phyloP scores from a whole-genome alignment of 2,797 vertebrate genomes.

The Typhlichthys eigenmanni region DNA sequence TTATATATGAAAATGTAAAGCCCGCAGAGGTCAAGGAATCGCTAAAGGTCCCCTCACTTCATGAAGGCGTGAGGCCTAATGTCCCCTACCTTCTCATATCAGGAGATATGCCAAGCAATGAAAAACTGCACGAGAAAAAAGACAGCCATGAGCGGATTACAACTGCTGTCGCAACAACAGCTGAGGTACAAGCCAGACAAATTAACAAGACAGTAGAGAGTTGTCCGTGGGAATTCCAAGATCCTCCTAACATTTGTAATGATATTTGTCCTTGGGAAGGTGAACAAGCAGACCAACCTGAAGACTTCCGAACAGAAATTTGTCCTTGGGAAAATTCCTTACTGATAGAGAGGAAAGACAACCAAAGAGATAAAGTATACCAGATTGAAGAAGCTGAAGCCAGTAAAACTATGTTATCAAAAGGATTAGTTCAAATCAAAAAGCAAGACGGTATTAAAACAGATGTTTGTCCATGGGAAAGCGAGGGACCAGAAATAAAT shows the following conservation, averaged over 20 bases:
- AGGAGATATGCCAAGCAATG: slow-evolving; percentile 9
- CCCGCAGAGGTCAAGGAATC: slow-evolving; percentile 38
- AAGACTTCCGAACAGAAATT: slow-evolving; percentile 16
- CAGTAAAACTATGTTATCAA: slow-evolving; percentile 9
- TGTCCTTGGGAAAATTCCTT: slow-evolving; percentile 11
- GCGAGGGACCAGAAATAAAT: slow-evolving; percentile 10
- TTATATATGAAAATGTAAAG: slow-evolving; percentile 64
- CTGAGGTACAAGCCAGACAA: slow-evolving; percentile 29
- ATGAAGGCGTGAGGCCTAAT: slow-evolving; percentile 38
- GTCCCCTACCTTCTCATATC: slow-evolving; percentile 33
- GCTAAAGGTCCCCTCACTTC: slow-evolving; percentile 32
- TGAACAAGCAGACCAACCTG: slow-evolving; percentile 35
- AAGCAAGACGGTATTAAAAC: not conserved
- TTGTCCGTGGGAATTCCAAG: slow-evolving; percentile 81
- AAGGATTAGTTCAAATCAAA: slow-evolving; percentile 8
- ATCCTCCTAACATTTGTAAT: slow-evolving; percentile 57
- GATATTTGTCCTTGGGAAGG: slow-evolving; percentile 62
- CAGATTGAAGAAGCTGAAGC: slow-evolving; percentile 8
- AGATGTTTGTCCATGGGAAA: slow-evolving; percentile 23
- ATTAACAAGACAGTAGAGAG: slow-evolving; percentile 50
- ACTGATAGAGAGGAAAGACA: slow-evolving; percentile 35
- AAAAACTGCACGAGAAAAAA: slow-evolving; percentile 17
- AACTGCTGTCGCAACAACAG: slow-evolving; percentile 5
- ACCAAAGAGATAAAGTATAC: slow-evolving; percentile 38
- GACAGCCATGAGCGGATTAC: slow-evolving; percentile 1